Evolutionary conservation across 1,140 invertebrate species (phyloP), one percentile per base, ranked within the genome.

Genomic region (Mactra quadrangularis): DNA sequence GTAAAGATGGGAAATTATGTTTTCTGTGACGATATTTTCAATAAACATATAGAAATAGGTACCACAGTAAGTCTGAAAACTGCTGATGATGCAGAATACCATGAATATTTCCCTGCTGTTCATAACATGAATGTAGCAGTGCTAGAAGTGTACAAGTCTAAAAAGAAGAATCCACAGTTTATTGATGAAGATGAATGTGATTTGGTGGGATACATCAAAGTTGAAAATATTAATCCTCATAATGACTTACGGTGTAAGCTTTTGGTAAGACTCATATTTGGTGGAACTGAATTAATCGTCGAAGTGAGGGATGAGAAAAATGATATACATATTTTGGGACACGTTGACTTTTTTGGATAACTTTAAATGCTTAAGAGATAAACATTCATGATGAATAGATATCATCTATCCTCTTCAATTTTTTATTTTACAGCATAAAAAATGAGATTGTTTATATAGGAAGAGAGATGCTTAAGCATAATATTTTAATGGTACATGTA

Each of bases 1-100:
- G 57, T 62, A 55, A 60, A 29, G 6, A 79, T 55, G n/a, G 41
- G 66, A 25, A 41, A 60, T 25, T 27, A 55, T 11, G 38, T 53
- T 57, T 87, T 68, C 53, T 85, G 81, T 50, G 86, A 87, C 70
- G 83, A 81, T 64, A 53, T 75, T 0, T 87, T 87, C 78, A 57
- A 83, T 29, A 87, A 83, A 55, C 79, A 85, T 60, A 71, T 87
- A 22, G 76, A 75, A 50, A 81, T 83, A 47, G 83, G 86, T 47
- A 55, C 78, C 3, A 53, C 68, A 52, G 71, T 81, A 17, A 76
- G 60, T 45, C 19, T 85, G 13, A 76, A 72, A 47, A 27, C 17
- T 3, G 25, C 38, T 35, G 55, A 85, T 47, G 70, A 75, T 41
- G 59, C 78, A 4, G 55, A 79, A 33, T 66, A 31, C 1, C 59